Evolutionary conservation across 2,113 vertebrate species (phyloP), one percentile per base, ranked within the genome.

Genomic region (Festucalex cinctus): DNA sequence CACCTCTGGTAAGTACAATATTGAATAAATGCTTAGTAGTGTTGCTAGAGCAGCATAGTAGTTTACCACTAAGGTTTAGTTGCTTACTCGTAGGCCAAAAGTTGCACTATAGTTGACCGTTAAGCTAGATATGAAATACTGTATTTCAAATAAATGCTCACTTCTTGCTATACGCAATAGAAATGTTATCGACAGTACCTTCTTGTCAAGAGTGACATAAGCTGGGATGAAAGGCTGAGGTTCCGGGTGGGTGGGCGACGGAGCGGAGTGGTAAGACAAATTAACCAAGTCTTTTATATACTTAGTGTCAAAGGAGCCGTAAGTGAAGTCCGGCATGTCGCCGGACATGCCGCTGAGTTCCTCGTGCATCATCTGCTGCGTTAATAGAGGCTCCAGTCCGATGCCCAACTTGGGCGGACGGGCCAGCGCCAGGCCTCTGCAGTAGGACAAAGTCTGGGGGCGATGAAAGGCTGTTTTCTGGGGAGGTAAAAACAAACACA

Each of bases 161-260:
- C 44, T 5, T 16, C 44, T 46, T 17, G 16, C 0, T 0, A 44
- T 16, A 44, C 41, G 10, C 35, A 37, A 26, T 9, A 28, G 12
- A 59, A 22, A 13, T 6, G n/a, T 24, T 7, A 22, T 5, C 12
- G 32, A 13, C 20, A 36, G 12, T 65, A 98, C 97, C 96, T 98
- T 98, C 86, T 99, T 98, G 90, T 99, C 94, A 17, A 95, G 93
- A 71, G 90, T 88, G 74, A 96, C 95, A 1, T 95, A 86, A 1
- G 93, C 91, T 65, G 97, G 97, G 67, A 93, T 62, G 39, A 62
- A 62, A 16, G 60, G 60, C 22, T 7, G 60, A 43, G 22, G n/a
- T 8, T 41, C 39, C 3, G 60, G 37, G 37, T 62, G 39, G 14
- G 24, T n/a, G 19, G 60, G 37, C 2, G 14, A n/a, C 26, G 54